Conservation (phyloP, 2,113 vertebrate species). For the Chaetodon auriga region DNA sequence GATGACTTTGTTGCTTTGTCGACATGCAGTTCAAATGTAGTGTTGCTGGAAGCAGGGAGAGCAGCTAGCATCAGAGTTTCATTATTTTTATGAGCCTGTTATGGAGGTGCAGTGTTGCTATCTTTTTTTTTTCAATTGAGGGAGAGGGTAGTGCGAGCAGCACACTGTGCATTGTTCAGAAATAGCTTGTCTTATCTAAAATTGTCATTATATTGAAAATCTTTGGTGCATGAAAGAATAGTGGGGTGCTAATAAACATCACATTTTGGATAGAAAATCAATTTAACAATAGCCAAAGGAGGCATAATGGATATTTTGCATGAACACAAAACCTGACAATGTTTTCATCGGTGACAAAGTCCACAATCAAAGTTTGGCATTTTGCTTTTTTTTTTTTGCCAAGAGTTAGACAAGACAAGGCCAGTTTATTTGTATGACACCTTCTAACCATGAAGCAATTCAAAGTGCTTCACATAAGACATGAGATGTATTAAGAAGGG, state of each 20-base stretch:
- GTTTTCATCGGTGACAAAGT: neutral
- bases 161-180: slow-evolving; percentile 40
- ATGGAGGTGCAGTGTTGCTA: slow-evolving; percentile 28
- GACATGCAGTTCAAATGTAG: slow-evolving; percentile 70
- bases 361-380: slow-evolving; percentile 1
- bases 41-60: slow-evolving; percentile 59
- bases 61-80: slow-evolving; percentile 47
- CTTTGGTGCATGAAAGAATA: slow-evolving; percentile 14
- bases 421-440: neutral
- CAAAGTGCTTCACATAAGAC: neutral
- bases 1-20: slow-evolving; percentile 78
- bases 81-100: slow-evolving; percentile 68
- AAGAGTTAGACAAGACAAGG: neutral
- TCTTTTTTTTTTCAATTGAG: slow-evolving; percentile 33
- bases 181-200: slow-evolving; percentile 39
- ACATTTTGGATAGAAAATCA: slow-evolving; percentile 22
- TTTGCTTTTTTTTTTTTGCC: slow-evolving; percentile 3
- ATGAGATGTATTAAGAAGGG: neutral
- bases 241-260: slow-evolving; percentile 12
- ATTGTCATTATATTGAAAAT: slow-evolving; percentile 30
- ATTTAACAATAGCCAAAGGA: slow-evolving; percentile 21
- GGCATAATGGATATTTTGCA: neutral
- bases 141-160: slow-evolving; percentile 9
- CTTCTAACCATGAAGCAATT: neutral
- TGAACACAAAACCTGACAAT: neutral